Evolutionary conservation across 2,113 vertebrate species (phyloP).

Genomic region (Cyrtonyx montezumae): DNA sequence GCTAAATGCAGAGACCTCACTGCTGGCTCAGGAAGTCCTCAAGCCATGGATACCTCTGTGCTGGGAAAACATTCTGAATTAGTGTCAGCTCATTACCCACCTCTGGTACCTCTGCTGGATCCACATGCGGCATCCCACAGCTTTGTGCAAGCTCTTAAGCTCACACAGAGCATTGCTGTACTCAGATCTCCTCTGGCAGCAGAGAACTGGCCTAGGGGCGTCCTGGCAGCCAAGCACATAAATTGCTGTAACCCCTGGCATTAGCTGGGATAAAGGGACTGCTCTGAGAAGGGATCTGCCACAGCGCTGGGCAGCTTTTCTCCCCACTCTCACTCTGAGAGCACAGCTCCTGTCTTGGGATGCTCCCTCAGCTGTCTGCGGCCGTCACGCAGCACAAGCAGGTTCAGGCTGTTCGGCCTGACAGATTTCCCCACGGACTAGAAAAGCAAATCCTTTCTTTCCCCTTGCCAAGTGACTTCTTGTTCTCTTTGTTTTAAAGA

Average conservation of each 20-base stretch:
- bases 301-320: neutral
- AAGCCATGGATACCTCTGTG: neutral
- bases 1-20: neutral
- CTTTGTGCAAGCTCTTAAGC: neutral
- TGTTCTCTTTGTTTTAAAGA: neutral
- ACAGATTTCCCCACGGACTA: neutral
- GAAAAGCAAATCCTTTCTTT: neutral
- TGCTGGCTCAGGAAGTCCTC: neutral
- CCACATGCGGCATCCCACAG: neutral
- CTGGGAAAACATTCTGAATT: neutral
- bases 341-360: neutral
- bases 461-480: neutral
- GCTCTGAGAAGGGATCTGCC: neutral
- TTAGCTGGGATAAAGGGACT: fast-evolving
- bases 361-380: fast-evolving
- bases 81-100: neutral
- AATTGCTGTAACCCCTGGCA: neutral
- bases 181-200: neutral
- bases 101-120: neutral
- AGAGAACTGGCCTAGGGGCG: neutral
- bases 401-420: neutral
- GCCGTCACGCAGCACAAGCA: fast-evolving
- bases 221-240: neutral
- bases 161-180: neutral
- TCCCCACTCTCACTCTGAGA: neutral